These are phyloP conservation scores for Rissa tridactyla DNA, from an alignment of 2,113 vertebrate species.

Conservation along the genomic window DNA sequence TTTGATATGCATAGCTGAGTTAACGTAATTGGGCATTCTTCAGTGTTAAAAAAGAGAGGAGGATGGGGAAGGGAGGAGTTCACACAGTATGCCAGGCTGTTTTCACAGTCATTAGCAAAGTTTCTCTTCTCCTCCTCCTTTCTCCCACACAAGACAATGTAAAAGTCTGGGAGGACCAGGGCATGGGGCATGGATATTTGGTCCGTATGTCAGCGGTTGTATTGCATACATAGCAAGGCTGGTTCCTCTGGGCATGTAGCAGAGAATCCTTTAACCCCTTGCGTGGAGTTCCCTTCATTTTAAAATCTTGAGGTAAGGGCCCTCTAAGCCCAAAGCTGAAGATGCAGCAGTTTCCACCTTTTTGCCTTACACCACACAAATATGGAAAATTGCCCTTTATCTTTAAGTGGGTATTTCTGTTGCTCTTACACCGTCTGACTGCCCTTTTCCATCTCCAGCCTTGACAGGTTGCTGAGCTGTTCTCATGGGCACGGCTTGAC, in stretches of 20 bases:
- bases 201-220: accelerated
- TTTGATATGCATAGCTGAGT: not conserved
- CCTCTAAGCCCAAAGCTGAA: not conserved
- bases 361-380: not conserved
- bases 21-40: not conserved
- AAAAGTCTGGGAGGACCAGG: not conserved
- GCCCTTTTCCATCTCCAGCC: not conserved
- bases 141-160: not conserved
- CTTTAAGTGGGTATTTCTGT: not conserved
- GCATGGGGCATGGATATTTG: no score
- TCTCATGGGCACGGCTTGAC: not conserved
- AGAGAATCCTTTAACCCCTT: not conserved
- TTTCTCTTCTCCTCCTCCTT: not conserved
- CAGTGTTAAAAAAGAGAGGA: not conserved
- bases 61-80: not conserved
- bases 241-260: not conserved
- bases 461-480: not conserved
- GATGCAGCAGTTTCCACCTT: not conserved
- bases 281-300: accelerated
- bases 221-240: not conserved
- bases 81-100: not conserved
- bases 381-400: not conserved
- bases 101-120: not conserved
- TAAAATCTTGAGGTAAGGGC: not conserved
- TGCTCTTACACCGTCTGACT: not conserved